These are phyloP conservation scores for Digitonthophagus gazella DNA, from an alignment of 2,888 invertebrate genomes.

Conservation along the genomic window DNA sequence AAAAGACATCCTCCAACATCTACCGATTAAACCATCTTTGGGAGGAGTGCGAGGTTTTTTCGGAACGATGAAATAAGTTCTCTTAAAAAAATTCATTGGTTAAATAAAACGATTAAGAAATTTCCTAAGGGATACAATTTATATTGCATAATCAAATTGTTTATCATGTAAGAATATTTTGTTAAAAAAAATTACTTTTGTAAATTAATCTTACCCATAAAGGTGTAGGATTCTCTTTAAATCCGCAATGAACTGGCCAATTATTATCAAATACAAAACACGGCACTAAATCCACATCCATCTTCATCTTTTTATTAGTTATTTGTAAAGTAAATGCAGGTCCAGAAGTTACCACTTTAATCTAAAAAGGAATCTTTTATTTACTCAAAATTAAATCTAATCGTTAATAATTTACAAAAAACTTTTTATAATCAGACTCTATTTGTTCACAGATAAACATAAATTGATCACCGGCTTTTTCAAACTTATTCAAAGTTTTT, in stretches of 20 bases:
- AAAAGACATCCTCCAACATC: slow-evolving; percentile 49
- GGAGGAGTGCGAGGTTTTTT: slow-evolving; percentile 39
- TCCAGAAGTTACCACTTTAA: slow-evolving; percentile 40
- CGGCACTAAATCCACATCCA: slow-evolving; percentile 54
- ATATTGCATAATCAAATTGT: too few species aligned
- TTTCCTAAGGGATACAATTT: too few species aligned
- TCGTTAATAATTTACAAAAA: slow-evolving; percentile 20
- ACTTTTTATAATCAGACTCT: neutral
- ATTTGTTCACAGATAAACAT: slow-evolving; percentile 7
- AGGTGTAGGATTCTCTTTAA: slow-evolving; percentile 35
- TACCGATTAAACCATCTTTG: slow-evolving; percentile 20
- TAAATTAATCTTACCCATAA: neutral
- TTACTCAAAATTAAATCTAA: neutral
- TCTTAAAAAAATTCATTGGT: slow-evolving; percentile 36
- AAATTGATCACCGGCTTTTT: slow-evolving; percentile 19
- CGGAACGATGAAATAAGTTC: slow-evolving; percentile 43
- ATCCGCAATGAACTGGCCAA: slow-evolving; percentile 41
- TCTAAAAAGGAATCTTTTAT: slow-evolving; percentile 15
- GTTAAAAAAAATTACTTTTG: neutral
- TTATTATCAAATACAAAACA: slow-evolving; percentile 41
- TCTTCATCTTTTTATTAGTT: slow-evolving; percentile 38
- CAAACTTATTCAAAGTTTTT: slow-evolving; percentile 51
- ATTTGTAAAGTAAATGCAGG: slow-evolving; percentile 59
- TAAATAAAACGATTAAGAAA: neutral
- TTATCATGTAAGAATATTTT: neutral